Evolutionary conservation across 2,797 vertebrate genomes (phyloP), one percentile per base, ranked within the genome.

Genomic region (Kryptolebias ocellatus): DNA sequence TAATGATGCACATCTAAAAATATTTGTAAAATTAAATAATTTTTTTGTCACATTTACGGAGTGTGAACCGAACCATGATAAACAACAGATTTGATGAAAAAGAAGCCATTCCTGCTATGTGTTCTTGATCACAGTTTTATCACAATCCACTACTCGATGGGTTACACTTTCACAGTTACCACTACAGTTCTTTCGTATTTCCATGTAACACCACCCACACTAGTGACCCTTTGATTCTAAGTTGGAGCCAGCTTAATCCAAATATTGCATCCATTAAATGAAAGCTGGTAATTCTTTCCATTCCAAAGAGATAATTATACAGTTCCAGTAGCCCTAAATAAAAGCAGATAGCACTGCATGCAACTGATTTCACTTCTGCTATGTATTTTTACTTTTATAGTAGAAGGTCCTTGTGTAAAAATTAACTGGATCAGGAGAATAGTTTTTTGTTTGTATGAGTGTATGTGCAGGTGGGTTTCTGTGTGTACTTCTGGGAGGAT

Each of bases 391-490:
- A 67, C 54, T 83, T 81, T 89, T 60, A 78, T 81, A 55, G 76
- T 20, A 56, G 29, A 62, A 54, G 24, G 51, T 62, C 18, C 31
- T 76, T 45, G 75, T 72, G 73, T 70, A 80, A 76, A 66, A 70
- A 81, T 72, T 70, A 78, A 74, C 71, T 58, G 76, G 65, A 79
- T 72, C 69, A 78, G 66, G 79, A 79, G 67, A 87, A 83, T 81
- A 75, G 53, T 56, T 28, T 64, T 81, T 8, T 50, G 27, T 72
- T 52, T 61, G 60, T 64, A 56, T 47, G 58, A 47, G 54, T 56
- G 39, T 57, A 14, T 57, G 58, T 57, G 56, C 56, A 54, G 53
- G 63, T 62, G 57, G 34, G 53, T 64, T 42, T 67, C 47, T 64
- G 60, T 72, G 75, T 74, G 62, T 62, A 53, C 65, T 83, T 86